Conservation (phyloP, 1,140 invertebrate species). For the Scaptomyza graminum region DNA sequence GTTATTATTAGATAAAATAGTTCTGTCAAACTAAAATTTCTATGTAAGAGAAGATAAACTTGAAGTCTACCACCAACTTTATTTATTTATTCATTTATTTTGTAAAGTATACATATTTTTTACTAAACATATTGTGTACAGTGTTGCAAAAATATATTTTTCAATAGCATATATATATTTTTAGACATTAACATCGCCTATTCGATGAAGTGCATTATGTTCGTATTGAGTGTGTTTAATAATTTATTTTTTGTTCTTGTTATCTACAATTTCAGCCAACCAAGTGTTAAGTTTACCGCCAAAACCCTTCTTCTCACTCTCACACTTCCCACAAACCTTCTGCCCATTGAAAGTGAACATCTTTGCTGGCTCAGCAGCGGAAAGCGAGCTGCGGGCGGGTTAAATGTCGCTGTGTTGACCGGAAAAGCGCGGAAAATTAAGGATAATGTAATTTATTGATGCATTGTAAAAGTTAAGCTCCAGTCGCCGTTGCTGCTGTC, state of each 20-base stretch:
- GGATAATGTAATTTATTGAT: constrained; percentile 81
- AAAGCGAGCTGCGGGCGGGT: constrained; percentile 62
- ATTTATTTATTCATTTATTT: no score
- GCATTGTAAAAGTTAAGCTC: constrained; percentile 79
- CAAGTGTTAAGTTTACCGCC: not conserved
- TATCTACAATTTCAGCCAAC: not conserved
- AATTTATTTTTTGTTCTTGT: not conserved
- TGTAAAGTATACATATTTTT: no score
- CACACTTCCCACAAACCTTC: not conserved
- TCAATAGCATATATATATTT: no score
- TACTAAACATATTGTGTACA: no score
- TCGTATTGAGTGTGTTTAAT: not conserved
- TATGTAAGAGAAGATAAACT: no score
- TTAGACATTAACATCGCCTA: not conserved
- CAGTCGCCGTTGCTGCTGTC: constrained; percentile 48
- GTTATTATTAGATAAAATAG: no score
- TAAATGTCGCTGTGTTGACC: constrained; percentile 73
- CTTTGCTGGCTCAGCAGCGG: constrained; percentile 64
- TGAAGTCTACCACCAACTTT: no score
- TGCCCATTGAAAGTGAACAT: constrained; percentile 1
- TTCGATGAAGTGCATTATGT: not conserved
- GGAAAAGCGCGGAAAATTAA: constrained; percentile 79
- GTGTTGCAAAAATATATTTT: no score
- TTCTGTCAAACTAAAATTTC: no score
- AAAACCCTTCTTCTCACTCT: not conserved